phyloP scores from a whole-genome alignment of 2,797 vertebrate genomes.

The Enteromius trimaculatus region DNA sequence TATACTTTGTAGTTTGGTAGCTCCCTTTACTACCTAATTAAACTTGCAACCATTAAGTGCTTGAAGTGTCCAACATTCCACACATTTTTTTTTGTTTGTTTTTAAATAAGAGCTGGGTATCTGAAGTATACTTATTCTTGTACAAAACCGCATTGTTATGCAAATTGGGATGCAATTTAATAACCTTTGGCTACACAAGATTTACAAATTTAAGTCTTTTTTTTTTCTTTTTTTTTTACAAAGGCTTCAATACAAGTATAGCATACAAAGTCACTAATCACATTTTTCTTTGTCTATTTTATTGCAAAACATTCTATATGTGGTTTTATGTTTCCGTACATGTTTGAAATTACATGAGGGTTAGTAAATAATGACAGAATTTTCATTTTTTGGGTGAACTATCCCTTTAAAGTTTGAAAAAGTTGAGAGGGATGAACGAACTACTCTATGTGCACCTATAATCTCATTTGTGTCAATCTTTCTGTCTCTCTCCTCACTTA shows the following conservation, averaged over 20 bases:
- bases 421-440: background rate
- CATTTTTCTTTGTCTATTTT: background rate
- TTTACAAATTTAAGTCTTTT: background rate
- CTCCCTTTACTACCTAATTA: background rate
- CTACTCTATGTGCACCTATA: background rate
- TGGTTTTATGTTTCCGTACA: background rate
- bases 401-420: background rate
- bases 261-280: background rate
- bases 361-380: background rate
- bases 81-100: background rate
- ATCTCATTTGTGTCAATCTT: constrained; percentile 27
- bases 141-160: background rate
- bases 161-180: background rate
- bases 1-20: background rate
- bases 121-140: constrained; percentile 1
- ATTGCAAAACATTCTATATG: background rate
- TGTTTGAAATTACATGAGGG: background rate
- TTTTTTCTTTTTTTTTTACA: background rate
- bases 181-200: background rate
- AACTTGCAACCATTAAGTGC: background rate
- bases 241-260: background rate
- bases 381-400: background rate
- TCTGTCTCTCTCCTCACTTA: constrained; percentile 23
- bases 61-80: background rate
- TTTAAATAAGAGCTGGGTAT: background rate